Evolutionary conservation across 2,113 vertebrate species (phyloP), one percentile per base, ranked within the genome.

Genomic region (Macquaria australasica): DNA sequence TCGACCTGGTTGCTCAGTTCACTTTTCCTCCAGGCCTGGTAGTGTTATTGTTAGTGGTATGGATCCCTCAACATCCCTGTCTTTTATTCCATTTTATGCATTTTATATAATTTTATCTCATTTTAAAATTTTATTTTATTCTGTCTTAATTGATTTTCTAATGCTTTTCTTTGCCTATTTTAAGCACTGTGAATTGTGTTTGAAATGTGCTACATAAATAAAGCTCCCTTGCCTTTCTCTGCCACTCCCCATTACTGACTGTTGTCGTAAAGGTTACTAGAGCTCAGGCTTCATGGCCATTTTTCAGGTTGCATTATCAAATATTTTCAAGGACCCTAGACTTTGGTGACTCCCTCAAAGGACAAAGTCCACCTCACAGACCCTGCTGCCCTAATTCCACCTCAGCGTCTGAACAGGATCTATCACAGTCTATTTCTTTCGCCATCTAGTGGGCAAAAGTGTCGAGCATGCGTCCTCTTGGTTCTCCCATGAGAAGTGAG

Each of bases 351-450:
- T 72, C 28, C 11, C n/a, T 67, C 28, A 71, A 28, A 50, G 34
- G 4, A 28, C 87, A 81, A 89, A 91, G 89, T 91, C 58, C 83
- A 81, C 4, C 8, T 12, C 15, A 14, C 39, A 9, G 55, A 37
- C 48, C 23, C 14, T 39, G 25, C 45, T 43, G 62, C 58, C 3
- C 45, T 51, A 18, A 12, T 21, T 45, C n/a, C 39, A 37, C 2
- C 0, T 71, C 45, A 15, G 6, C 8, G 0, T 0, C 16, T 20
- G 10, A 73, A 7, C 37, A 16, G 3, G 21, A 72, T 25, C 39
- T 51, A 16, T 50, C 14, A 43, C 51, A 0, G 3, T 15, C 6
- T n/a, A 39, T 31, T 10, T 84, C 12, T 73, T 25, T 43, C 5
- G 7, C 64, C 83, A 64, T 70, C 81, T 82, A 25, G 34, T 66